These are phyloP conservation scores for Scaptodrosophila lebanonensis DNA, from an alignment of 1,140 invertebrate species.

Conservation along the genomic window DNA sequence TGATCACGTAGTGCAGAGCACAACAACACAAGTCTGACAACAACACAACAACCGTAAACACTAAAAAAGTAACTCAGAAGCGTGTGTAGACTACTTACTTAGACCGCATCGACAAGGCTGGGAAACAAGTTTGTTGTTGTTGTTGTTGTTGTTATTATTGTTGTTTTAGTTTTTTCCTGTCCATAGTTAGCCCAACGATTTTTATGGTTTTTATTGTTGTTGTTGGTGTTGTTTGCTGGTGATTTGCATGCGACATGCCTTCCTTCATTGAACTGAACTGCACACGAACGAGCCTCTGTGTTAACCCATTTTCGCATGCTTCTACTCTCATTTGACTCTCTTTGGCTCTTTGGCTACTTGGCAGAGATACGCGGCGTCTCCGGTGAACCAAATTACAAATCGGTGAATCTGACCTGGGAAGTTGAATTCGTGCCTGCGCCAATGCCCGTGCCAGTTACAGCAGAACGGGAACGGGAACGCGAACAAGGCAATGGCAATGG, in stretches of 20 bases:
- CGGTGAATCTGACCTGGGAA: slow-evolving; percentile 84
- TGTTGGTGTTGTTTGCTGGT: no score
- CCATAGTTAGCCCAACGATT: slow-evolving; percentile 6
- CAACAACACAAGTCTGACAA: no score
- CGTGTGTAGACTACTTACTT: slow-evolving; percentile 27
- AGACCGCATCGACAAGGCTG: neutral
- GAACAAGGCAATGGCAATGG: slow-evolving; percentile 57
- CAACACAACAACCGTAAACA: no score
- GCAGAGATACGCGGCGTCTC: slow-evolving; percentile 83
- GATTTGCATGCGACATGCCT: slow-evolving; percentile 64
- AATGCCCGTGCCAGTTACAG: neutral
- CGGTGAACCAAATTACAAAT: slow-evolving; percentile 85
- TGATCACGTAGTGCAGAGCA: no score
- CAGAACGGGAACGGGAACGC: no score
- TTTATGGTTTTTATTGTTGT: no score
- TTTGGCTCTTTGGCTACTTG: slow-evolving; percentile 29
- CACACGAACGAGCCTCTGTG: slow-evolving; percentile 29
- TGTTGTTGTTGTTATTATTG: no score
- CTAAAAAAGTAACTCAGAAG: slow-evolving; percentile 48
- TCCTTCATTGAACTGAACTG: slow-evolving; percentile 9
- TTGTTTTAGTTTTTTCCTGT: slow-evolving; percentile 15
- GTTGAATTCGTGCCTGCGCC: slow-evolving; percentile 65
- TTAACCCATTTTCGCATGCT: slow-evolving; percentile 7
- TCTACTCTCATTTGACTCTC: slow-evolving; percentile 73
- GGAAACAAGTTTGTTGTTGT: slow-evolving; percentile 65